Percentiles rank a stretch among this genome's conserved stretches.
These are phyloP conservation scores for Romanogobio albipinnatus DNA, from an alignment of 2,113 vertebrate species.

Conservation along the genomic window DNA sequence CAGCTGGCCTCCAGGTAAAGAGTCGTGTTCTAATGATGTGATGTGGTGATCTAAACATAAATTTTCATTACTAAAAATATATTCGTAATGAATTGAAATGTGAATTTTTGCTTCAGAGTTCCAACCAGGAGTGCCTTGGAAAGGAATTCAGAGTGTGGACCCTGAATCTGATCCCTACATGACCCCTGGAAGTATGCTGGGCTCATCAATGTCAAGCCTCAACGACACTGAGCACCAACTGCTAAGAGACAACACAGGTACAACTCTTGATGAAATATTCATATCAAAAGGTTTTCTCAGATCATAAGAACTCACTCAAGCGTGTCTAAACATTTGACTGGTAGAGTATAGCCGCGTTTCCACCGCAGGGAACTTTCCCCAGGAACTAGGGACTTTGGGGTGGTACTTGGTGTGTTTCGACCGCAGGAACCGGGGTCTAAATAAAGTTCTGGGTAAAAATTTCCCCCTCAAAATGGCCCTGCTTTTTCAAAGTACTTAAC, in stretches of 20 bases:
- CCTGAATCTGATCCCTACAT: constrained; percentile 98
- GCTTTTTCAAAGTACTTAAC: too few relatives aligned
- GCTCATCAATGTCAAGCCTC: constrained; percentile 91
- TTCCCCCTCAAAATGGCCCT: too few relatives aligned
- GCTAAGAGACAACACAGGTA: constrained; percentile 98
- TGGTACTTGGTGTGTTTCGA: too few relatives aligned
- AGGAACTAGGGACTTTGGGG: too few relatives aligned
- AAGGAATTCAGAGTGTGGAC: constrained; percentile 97
- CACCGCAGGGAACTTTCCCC: too few relatives aligned
- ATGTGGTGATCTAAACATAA: not conserved
- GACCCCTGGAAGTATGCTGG: constrained; percentile 97
- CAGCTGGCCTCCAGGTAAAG: constrained; percentile 97
- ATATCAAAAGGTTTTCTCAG: not conserved
- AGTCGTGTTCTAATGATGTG: not conserved
- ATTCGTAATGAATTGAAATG: not conserved
- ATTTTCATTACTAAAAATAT: not conserved
- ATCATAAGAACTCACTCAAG: not conserved
- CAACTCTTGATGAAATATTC: not conserved
- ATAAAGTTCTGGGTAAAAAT: too few relatives aligned
- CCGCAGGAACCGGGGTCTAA: too few relatives aligned
- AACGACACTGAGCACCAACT: constrained; percentile 98
- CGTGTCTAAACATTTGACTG: not conserved
- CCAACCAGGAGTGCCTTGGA: constrained; percentile 99
- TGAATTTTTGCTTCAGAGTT: constrained; percentile 80
- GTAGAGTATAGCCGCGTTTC: not conserved